Evolutionary conservation across 2,888 invertebrate species (phyloP).

Genomic region (Macropis europaea): DNA sequence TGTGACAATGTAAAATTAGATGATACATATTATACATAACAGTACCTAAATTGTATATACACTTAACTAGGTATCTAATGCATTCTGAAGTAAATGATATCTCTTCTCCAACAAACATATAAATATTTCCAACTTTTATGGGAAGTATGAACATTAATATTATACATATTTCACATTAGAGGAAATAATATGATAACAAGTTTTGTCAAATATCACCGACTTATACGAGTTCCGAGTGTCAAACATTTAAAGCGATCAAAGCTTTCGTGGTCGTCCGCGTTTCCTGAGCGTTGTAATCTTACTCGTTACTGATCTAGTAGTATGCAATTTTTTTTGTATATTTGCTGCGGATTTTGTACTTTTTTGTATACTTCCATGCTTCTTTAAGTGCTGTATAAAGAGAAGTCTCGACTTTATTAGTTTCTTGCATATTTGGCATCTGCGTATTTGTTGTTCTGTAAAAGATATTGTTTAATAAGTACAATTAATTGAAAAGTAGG

Average conservation of each 20-base stretch:
- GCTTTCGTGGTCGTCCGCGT: conserved; percentile 68
- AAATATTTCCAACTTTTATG: conserved; percentile 41
- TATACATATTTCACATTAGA: conserved; percentile 43
- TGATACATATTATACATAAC: conserved; percentile 33
- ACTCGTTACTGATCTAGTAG: conserved; percentile 58
- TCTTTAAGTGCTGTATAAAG: conserved; percentile 69
- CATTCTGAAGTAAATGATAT: conserved; percentile 31
- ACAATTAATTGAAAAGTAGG: background rate
- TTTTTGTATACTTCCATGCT: conserved; percentile 64
- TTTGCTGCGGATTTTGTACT: conserved; percentile 50
- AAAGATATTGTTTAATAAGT: background rate
- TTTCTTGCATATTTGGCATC: conserved; percentile 71
- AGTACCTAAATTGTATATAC: conserved; percentile 29
- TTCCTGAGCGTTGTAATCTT: conserved; percentile 62
- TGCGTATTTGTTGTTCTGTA: conserved; percentile 67
- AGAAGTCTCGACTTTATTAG: conserved; percentile 65
- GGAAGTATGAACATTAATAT: conserved; percentile 47
- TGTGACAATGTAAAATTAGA: conserved; percentile 30
- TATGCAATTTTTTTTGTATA: conserved; percentile 56
- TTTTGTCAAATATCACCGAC: conserved; percentile 17
- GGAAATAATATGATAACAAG: conserved; percentile 26
- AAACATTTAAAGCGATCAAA: conserved; percentile 59
- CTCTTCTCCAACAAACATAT: conserved; percentile 40
- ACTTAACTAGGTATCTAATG: conserved; percentile 22
- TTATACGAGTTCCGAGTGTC: background rate